Evolutionary conservation across 2,113 vertebrate genomes (phyloP), one percentile per base, ranked within the genome.

Genomic region (Thryonomys swinderianus): DNA sequence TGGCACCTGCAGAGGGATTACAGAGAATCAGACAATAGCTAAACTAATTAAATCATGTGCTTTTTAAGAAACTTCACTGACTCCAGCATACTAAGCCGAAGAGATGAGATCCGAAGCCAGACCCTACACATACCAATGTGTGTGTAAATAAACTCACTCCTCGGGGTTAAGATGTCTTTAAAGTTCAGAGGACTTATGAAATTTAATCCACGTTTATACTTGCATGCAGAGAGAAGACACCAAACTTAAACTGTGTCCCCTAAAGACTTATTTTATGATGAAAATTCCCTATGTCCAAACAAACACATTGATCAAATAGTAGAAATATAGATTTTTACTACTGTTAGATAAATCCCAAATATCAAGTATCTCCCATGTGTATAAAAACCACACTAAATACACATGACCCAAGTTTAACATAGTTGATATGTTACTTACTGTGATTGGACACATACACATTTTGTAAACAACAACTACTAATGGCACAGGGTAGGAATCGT

Each of bases 1-100:
- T 97, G 73, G 96, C 94, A 98, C 95, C 90, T 97, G 86, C 74
- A 91, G 74, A 97, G 83, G 82, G 92, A 97, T 98, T 97, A 97
- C 85, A 92, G 71, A 78, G 92, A 96, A 97, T 97, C 92, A 97
- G 97, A 92, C 67, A 97, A 81, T 96, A 97, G 5, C 13, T 48
- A 9, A 86, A 6, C 3, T 64, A 78, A 88, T 18, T 59, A 62
- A 81, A 12, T 30, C 12, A 76, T 4, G 7, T 2, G 0, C 13
- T 82, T 88, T 2, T 59, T 85, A 59, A 71, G 42, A 82, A 48
- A 55, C 17, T 82, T 84, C 5, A 4, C 59, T 17, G 57, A 92
- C 4, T 0, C 81, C 89, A 71, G 48, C 1, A 7, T 53, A 48
- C 61, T 92, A 88, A 34, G 0, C 37, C 85, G 3, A 23, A 86